Evolutionary conservation across 2,113 vertebrate genomes (phyloP).

Genomic region (Burhinus bistriatus): DNA sequence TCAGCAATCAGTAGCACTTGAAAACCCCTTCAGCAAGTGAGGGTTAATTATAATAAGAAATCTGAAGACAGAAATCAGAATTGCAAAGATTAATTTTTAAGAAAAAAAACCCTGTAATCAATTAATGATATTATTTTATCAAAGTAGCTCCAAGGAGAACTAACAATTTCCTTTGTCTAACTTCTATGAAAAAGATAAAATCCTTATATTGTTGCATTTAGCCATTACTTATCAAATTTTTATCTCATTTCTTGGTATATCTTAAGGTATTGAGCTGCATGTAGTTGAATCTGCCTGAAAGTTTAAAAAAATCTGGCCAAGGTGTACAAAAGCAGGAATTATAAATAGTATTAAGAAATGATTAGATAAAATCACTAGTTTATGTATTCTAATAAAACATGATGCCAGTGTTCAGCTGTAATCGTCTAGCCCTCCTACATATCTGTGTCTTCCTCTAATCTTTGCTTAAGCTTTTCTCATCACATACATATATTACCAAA

Average conservation of each 20-base stretch:
- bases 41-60: background rate
- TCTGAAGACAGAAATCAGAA: background rate
- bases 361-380: background rate
- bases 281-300: background rate
- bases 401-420: background rate
- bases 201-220: background rate
- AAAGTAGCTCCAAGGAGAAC: background rate
- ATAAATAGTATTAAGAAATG: background rate
- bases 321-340: background rate
- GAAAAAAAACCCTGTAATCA: background rate
- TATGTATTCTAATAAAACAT: background rate
- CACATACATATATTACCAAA: background rate
- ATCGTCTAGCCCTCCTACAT: background rate
- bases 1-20: background rate
- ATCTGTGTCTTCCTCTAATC: background rate
- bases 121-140: background rate
- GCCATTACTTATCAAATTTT: background rate
- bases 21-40: background rate
- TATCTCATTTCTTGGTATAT: background rate
- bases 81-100: background rate
- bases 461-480: background rate
- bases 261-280: background rate
- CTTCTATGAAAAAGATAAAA: background rate
- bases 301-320: background rate
- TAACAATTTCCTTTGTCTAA: background rate